Conservation (phyloP, 2,888 invertebrate species). For the Stramonita haemastoma region DNA sequence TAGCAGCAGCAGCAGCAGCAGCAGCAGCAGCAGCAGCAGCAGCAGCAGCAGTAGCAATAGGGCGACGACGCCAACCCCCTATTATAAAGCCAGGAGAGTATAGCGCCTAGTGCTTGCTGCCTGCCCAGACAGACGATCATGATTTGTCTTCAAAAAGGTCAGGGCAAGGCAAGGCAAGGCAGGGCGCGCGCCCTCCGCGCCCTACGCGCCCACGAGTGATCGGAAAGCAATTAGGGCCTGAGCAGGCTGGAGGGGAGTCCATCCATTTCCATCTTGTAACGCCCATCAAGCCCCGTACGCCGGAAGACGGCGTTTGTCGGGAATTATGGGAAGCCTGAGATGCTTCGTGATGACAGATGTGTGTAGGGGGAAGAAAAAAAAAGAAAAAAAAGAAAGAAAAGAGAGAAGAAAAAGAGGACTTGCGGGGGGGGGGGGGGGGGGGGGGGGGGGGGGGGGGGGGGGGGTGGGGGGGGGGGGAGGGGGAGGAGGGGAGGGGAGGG, state of each 20-base stretch:
- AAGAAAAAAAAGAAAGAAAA: neutral
- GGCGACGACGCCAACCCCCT: too few species aligned
- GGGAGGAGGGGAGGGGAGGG: neutral
- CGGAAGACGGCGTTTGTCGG: constrained; percentile 12
- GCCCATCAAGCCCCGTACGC: neutral
- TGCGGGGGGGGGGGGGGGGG: neutral
- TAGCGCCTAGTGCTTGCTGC: too few species aligned
- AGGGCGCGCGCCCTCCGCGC: neutral
- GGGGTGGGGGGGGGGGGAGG: neutral
- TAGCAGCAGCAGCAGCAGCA: too few species aligned
- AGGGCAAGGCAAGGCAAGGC: neutral
- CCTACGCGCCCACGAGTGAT: neutral
- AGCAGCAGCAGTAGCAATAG: too few species aligned
- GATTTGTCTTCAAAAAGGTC: constrained; percentile 13
- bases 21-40: too few species aligned
- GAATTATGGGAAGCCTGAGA: constrained; percentile 12
- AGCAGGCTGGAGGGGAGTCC: neutral
- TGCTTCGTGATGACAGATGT: constrained; percentile 5
- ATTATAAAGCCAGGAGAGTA: too few species aligned
- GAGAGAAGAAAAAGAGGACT: neutral
- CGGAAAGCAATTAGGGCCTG: constrained; percentile 2
- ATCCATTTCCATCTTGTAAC: constrained; percentile 20
- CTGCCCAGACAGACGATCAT: neutral
- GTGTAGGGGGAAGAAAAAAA: neutral
- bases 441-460: neutral